Percentiles rank a stretch among this genome's conserved stretches.
phyloP scores from a whole-genome alignment of 2,888 invertebrate species.

The Copidosoma aretas region DNA sequence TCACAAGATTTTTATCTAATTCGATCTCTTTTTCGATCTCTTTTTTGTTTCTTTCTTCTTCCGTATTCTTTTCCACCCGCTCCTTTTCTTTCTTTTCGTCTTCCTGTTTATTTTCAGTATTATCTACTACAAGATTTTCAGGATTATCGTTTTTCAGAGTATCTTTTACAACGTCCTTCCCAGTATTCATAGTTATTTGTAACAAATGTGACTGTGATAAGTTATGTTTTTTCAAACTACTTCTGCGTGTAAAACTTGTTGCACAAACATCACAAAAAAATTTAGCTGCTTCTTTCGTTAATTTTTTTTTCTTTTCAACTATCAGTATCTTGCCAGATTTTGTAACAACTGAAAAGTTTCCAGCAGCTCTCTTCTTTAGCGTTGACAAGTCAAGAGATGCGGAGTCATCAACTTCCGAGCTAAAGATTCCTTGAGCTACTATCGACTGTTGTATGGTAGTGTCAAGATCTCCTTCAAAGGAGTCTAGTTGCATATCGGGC shows the following conservation, averaged over 20 bases:
- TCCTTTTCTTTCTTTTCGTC: neutral
- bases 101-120: neutral
- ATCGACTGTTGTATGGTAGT: neutral
- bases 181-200: slow-evolving; percentile 41
- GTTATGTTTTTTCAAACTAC: slow-evolving; percentile 59
- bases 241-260: slow-evolving; percentile 59
- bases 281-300: slow-evolving; percentile 58
- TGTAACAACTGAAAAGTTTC: slow-evolving; percentile 58
- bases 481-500: slow-evolving; percentile 12
- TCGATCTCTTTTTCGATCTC: slow-evolving; percentile 13
- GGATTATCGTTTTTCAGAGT: neutral
- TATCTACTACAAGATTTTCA: neutral
- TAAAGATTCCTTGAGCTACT: slow-evolving; percentile 1
- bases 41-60: neutral
- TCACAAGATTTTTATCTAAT: slow-evolving; percentile 17
- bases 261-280: slow-evolving; percentile 59
- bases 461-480: slow-evolving; percentile 20
- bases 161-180: slow-evolving; percentile 20
- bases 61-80: neutral
- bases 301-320: slow-evolving; percentile 58
- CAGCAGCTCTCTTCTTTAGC: slow-evolving; percentile 52
- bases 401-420: slow-evolving; percentile 36
- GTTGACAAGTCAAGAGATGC: slow-evolving; percentile 46
- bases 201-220: slow-evolving; percentile 57
- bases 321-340: slow-evolving; percentile 59